Base-by-base conservation (phyloP, 2,797 vertebrate genomes). In the Lacerta viridis region DNA sequence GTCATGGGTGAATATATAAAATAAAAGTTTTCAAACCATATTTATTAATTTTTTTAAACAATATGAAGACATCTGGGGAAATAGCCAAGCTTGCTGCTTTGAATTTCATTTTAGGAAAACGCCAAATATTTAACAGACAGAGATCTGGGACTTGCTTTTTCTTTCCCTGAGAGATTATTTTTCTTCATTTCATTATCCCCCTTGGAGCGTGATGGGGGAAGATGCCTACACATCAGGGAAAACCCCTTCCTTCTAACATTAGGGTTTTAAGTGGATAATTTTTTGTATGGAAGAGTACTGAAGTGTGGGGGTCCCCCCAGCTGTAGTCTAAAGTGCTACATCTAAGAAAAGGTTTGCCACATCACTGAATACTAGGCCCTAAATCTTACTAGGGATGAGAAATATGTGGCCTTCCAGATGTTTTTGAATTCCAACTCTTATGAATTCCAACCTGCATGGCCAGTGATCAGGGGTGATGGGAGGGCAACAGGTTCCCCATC, bases 121-220 rank as follows among this genome's bases (percentile, higher is more conserved):
- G 10, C 2, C n/a, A 87, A 46, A 64, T 36, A 23, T 79, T 83
- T 61, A 78, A 77, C 18, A 83, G 8, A 7, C 18, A 71, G 11
- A 11, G 29, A 46, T n/a, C 1, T 6, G 13, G 20, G 46, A 20
- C n/a, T 36, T 64, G 13, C 10, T 39, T 92, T 75, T 0, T 0
- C 88, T 90, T 90, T 93, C 91, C 92, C 85, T 88, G 90, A 78
- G 93, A 88, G 91, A 91, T 88, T 89, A 86, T 93, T 92, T 95
- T 94, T 93, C 87, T 68, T 87, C 39, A 27, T 8, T 59, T 59
- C 66, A 64, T 77, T 61, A 9, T 81, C 11, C 46, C 27, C 23
- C 18, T 1, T n/a, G 6, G 41, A 74, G 5, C 17, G 17, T 36
- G 36, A 13, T 61, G 50, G 50, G 27, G 39, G 55, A 7, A 81